Evolutionary conservation across 2,113 vertebrate genomes (phyloP).

Genomic region (human): GRCh38 chr6:62485001-62485500

Average conservation of each 20-base stretch:
- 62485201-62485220: not conserved
- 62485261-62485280: conserved; percentile 11
- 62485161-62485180: not conserved
- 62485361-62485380: conserved; percentile 23
- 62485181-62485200: not conserved
- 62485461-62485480: conserved; percentile 58
- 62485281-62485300: not conserved
- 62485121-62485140: not conserved
- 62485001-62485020: not conserved
- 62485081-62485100: not conserved
- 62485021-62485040: conserved; percentile 8
- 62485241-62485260: not conserved
- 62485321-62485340: not conserved
- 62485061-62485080: not conserved
- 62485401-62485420: conserved; percentile 58
- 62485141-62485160: not conserved
- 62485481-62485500: conserved; percentile 49
- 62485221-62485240: not conserved
- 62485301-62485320: conserved; percentile 3
- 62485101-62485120: not conserved
- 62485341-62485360: conserved; percentile 52
- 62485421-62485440: conserved; percentile 73
- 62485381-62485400: conserved; percentile 56
- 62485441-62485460: conserved; percentile 55
- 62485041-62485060: conserved; percentile 7